Percentiles rank a stretch among this genome's conserved stretches.
Evolutionary conservation across 2,888 invertebrate species (phyloP).

Genomic region (Eupithecia pulchellata): DNA sequence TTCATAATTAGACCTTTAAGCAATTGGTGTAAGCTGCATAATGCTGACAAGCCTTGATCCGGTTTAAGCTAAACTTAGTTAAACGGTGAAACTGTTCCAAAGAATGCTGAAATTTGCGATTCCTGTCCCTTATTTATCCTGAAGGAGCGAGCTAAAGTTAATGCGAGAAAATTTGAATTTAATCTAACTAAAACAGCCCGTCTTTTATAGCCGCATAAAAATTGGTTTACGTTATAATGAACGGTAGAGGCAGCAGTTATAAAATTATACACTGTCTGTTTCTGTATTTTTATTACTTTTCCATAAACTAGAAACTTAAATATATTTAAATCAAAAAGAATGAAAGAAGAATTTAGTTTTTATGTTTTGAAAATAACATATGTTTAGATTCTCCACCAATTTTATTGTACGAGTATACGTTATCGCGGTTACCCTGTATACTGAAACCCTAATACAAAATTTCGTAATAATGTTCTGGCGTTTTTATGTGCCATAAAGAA

Average conservation of each 20-base stretch:
- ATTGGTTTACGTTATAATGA: constrained; percentile 29
- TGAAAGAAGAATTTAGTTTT: neutral
- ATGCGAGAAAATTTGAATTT: constrained; percentile 20
- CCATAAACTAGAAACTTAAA: constrained; percentile 9
- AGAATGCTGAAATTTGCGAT: neutral
- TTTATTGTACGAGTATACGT: neutral
- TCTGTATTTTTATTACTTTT: constrained; percentile 14
- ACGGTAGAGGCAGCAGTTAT: constrained; percentile 20
- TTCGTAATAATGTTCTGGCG: neutral
- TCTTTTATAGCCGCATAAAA: constrained; percentile 33
- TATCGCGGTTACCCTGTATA: neutral
- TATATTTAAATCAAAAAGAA: neutral
- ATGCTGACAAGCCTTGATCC: too few species aligned
- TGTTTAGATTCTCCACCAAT: too few species aligned
- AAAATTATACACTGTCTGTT: constrained; percentile 28
- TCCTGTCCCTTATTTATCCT: constrained; percentile 3
- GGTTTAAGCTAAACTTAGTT: too few species aligned
- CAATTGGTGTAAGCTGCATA: too few species aligned
- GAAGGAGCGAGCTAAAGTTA: neutral
- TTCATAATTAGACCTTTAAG: too few species aligned
- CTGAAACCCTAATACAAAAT: neutral
- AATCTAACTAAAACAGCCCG: constrained; percentile 11
- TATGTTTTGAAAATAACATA: neutral
- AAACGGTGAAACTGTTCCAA: too few species aligned
- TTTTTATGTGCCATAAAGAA: constrained; percentile 6